Evolutionary conservation across 2,888 invertebrate genomes (phyloP).

Genomic region (Drosophila robusta): DNA sequence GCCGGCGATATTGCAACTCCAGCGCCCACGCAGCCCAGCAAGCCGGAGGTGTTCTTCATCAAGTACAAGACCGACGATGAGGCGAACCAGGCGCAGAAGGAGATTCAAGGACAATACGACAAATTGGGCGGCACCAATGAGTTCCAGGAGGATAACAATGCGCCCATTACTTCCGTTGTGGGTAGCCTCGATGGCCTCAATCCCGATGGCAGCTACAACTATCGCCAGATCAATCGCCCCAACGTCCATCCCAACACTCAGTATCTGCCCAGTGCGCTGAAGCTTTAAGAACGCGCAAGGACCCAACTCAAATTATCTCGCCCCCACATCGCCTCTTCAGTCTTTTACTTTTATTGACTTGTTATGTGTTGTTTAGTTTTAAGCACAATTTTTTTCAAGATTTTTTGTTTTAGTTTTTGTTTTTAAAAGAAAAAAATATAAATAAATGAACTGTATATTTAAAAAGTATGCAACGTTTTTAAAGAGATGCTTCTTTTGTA

Average conservation of each 20-base stretch:
- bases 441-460: constrained; percentile 44
- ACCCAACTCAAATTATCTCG: not conserved
- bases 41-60: constrained; percentile 85
- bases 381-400: constrained; percentile 46
- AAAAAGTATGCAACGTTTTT: constrained; percentile 50
- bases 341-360: constrained; percentile 15
- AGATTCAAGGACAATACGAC: constrained; percentile 84
- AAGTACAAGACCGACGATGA: constrained; percentile 85
- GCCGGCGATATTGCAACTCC: constrained; percentile 82
- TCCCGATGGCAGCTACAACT: constrained; percentile 82
- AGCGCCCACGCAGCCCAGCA: constrained; percentile 83
- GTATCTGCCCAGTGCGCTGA: constrained; percentile 75
- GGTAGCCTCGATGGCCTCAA: constrained; percentile 81
- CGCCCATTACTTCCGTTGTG: constrained; percentile 81
- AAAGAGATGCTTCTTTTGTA: constrained; percentile 22
- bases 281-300: constrained; percentile 41
- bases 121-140: constrained; percentile 82
- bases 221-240: constrained; percentile 68
- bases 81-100: constrained; percentile 83
- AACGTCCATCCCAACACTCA: constrained; percentile 59
- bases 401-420: constrained; percentile 46
- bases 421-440: constrained; percentile 43
- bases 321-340: not conserved
- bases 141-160: constrained; percentile 78
- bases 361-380: constrained; percentile 70